Conservation (phyloP, 2,113 vertebrate species). For the Nettapus auritus region DNA sequence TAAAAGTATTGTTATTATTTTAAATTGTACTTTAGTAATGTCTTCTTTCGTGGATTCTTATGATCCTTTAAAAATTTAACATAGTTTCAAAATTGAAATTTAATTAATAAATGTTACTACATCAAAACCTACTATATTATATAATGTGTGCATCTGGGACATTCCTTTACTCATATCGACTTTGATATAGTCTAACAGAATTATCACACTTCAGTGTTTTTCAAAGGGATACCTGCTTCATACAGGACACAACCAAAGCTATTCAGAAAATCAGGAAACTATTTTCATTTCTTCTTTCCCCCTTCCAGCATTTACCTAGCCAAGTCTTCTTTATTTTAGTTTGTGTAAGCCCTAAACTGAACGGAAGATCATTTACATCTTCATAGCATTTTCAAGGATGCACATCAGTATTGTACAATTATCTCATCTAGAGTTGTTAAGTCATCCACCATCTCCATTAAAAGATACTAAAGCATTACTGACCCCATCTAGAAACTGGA, state of each 20-base stretch:
- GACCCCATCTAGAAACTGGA: background rate
- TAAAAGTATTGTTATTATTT: background rate
- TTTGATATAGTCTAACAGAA: background rate
- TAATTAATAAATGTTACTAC: background rate
- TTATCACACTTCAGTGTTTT: background rate
- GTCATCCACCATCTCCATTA: background rate
- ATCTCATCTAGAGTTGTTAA: background rate
- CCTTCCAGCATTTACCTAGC: background rate
- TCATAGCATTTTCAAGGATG: background rate
- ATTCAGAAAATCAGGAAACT: background rate
- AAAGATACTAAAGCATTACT: background rate
- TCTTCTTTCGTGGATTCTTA: background rate
- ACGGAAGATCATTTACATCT: background rate
- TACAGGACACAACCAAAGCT: background rate
- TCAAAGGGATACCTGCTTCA: background rate
- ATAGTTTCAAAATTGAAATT: background rate
- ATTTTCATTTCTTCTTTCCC: background rate
- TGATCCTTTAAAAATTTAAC: background rate
- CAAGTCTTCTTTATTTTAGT: background rate
- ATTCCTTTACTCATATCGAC: background rate
- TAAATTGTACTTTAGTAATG: background rate
- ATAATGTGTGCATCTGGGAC: background rate
- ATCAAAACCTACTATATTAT: background rate
- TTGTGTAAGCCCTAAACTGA: background rate
- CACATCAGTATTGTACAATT: background rate